Evolutionary conservation across 2,113 vertebrate genomes (phyloP).

Genomic region (Philantomba maxwellii): DNA sequence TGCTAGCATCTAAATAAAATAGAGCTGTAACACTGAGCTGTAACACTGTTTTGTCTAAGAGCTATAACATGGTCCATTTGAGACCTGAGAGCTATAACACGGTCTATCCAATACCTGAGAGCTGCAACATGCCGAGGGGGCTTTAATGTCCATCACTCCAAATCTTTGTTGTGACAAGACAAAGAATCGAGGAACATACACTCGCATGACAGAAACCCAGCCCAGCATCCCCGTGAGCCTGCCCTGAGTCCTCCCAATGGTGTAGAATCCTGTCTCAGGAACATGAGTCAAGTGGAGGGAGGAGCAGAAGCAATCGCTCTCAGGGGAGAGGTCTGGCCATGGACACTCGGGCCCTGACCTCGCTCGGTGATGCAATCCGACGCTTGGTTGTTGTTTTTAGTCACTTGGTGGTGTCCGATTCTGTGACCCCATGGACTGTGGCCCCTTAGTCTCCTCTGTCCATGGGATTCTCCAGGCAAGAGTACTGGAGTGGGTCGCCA

Average conservation of each 20-base stretch:
- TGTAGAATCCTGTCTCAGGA: background rate
- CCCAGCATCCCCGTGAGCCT: background rate
- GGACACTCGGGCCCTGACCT: background rate
- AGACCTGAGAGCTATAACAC: no score
- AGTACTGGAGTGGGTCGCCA: background rate
- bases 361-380: accelerated
- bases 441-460: background rate
- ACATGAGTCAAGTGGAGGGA: background rate
- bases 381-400: background rate
- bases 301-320: background rate
- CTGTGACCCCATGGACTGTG: background rate
- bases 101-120: no score
- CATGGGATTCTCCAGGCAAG: background rate
- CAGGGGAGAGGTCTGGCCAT: background rate
- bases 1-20: no score
- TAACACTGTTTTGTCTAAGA: no score
- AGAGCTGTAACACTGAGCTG: no score
- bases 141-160: no score
- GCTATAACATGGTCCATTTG: no score
- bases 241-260: background rate
- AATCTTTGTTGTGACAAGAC: no score
- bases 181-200: no score
- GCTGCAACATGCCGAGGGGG: no score
- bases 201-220: background rate
- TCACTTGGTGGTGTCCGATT: background rate